Conservation (phyloP, 2,888 invertebrate species). For the Escarpia spicata region DNA sequence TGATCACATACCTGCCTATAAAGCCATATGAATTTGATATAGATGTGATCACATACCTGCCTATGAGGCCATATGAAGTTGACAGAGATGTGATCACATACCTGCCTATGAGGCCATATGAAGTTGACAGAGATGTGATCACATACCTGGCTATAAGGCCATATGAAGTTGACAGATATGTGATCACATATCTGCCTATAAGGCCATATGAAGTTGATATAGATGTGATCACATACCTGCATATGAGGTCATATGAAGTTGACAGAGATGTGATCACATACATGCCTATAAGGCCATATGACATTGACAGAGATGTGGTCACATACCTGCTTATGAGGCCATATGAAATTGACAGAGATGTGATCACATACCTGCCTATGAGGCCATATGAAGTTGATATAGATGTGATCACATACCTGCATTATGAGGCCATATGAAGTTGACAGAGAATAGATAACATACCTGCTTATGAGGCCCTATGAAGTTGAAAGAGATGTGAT, state of each 20-base stretch:
- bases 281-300: neutral
- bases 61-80: neutral
- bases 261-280: too few relatives aligned
- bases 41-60: neutral
- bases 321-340: neutral
- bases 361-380: neutral
- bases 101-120: neutral
- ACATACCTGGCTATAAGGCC: too few relatives aligned
- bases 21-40: too few relatives aligned
- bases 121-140: too few relatives aligned
- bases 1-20: too few relatives aligned
- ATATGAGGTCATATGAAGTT: too few relatives aligned
- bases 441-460: neutral
- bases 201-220: too few relatives aligned
- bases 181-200: too few relatives aligned
- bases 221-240: too few relatives aligned
- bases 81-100: neutral
- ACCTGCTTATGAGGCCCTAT: neutral
- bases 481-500: neutral
- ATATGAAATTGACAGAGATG: neutral
- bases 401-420: neutral
- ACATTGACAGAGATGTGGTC: neutral
- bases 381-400: neutral
- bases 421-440: neutral
- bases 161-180: too few relatives aligned